These are phyloP conservation scores for Heloderma charlesbogerti DNA, from an alignment of 2,113 vertebrate species.

Conservation along the genomic window DNA sequence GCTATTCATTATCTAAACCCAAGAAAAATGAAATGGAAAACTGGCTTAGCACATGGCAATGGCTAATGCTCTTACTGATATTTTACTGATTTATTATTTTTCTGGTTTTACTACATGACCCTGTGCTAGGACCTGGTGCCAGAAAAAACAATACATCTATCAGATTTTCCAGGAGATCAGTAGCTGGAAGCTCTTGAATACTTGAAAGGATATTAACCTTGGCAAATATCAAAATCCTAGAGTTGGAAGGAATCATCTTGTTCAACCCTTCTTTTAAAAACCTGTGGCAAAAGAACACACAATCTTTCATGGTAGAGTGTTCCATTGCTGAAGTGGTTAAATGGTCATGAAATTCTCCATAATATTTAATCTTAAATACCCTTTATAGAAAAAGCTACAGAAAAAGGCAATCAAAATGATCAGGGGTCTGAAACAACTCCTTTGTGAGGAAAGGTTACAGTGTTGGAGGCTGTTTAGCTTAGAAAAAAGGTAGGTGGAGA, in stretches of 20 bases:
- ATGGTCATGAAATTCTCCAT: neutral
- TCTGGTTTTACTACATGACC: constrained; percentile 21
- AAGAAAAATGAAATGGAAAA: constrained; percentile 28
- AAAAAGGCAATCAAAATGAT: too few species aligned
- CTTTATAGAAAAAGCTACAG: too few species aligned
- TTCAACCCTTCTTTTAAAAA: neutral
- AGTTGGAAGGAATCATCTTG: neutral
- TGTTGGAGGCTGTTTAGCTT: too few species aligned
- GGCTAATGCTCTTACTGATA: neutral
- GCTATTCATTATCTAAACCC: constrained; percentile 3
- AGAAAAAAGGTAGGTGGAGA: too few species aligned
- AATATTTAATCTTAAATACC: neutral
- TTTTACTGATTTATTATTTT: constrained; percentile 16
- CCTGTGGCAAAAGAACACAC: neutral
- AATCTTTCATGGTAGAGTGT: neutral
- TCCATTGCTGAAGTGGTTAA: neutral
- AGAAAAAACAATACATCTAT: constrained; percentile 11
- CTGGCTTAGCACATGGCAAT: constrained; percentile 26
- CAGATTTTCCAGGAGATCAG: neutral
- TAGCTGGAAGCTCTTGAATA: neutral
- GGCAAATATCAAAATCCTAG: neutral
- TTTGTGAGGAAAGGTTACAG: too few species aligned
- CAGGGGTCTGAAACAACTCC: too few species aligned
- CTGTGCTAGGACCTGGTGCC: neutral
- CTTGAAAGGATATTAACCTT: constrained; percentile 29